Base-by-base conservation (phyloP, 2,888 invertebrate genomes). In the Keiferia lycopersicella region DNA sequence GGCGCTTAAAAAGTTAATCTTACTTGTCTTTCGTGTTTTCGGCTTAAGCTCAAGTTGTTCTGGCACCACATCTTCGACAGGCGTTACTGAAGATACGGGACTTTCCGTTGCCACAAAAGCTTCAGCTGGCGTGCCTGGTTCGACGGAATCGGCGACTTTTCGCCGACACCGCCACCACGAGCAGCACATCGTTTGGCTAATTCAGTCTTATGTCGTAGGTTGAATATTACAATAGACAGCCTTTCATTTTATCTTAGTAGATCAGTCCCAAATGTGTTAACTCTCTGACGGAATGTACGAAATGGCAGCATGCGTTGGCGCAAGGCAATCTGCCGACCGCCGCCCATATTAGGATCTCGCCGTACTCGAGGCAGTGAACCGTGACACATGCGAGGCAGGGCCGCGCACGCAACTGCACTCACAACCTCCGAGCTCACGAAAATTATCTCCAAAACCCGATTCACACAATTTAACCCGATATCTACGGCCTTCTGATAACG, bases 321-420 rank as follows among this genome's bases (percentile, higher is more conserved):
- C 89, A 88, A 88, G 86, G 86, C 81, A 77, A 87, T 82, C 87
- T 81, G 79, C 85, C 76, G 81, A 77, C 78, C 78, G 80, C 77
- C 75, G 75, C 76, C 91, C 91, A 87, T 90, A 91, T 90, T 88
- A 87, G 90, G 91, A 84, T 82, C 82, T 83, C 86, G 87, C 84
- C 84, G 85, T 78, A 84, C 76, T 87, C 88, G 88, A 89, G 89
- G 90, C 90, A 87, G 86, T 89, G 90, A 91, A 89, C 91, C 88
- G 82, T 87, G 87, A 88, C 90, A 83, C 85, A 83, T 75, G 77
- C 79, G 76, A 72, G 73, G 68, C 71, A 70, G 63, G 72, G 73
- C 69, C 71, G 70, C 63, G 71, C 64, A 68, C 71, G 72, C 69
- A 71, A 73, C 74, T 76, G 74, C 73, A 74, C 69, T 70, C 60